Base-by-base conservation (phyloP, 1,140 invertebrate genomes). In the Drosophila obscura region DNA sequence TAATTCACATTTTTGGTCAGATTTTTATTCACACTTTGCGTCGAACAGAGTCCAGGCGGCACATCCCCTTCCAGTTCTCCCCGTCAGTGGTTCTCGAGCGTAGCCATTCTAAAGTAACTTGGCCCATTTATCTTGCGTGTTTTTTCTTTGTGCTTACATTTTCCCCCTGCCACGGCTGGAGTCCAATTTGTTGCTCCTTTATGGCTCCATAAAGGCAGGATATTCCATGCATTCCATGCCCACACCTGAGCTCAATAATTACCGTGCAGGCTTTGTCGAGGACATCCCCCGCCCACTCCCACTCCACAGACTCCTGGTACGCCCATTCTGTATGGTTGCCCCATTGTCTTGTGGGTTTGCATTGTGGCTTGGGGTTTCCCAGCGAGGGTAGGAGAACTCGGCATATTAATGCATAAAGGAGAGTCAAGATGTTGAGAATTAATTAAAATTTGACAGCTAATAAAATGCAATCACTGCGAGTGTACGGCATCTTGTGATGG, bases 371-470 rank as follows among this genome's bases (percentile, higher is more conserved):
- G 52, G 19, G 26, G 35, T 13, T 39, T 31, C 7, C 3, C 31
- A 22, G 39, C 43, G 56, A 13, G 46, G 52, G 35, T 16, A 45
- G 4, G 41, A 7, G 49, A 22, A 51, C 16, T 55, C 8, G 4
- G 8, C 35, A 11, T 39, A 43, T 69, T 51, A 50, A 73, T 55
- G 58, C 68, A 55, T 73, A 73, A 73, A 43, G 48, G 26, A 43
- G 8, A 59, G 35, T 52, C 66, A 69, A 71, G 67, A 71, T 63
- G 68, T 55, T 76, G 56, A 28, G 48, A 83, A 80, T 87, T 87
- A 82, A 85, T 85, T 85, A 87, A 87, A 82, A 78, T 78, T 78
- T 51, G 73, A 85, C 55, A 66, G 73, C 83, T 82, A 87, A 88
- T 88, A 87, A 87, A 85, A 87, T 80, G 83, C 83, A 87, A 87